A percentile compares a stretch with the other conserved stretches of the same genome.
phyloP scores from a whole-genome alignment of 64 coral and sea anemone species.

The Acropora yongei region DNA sequence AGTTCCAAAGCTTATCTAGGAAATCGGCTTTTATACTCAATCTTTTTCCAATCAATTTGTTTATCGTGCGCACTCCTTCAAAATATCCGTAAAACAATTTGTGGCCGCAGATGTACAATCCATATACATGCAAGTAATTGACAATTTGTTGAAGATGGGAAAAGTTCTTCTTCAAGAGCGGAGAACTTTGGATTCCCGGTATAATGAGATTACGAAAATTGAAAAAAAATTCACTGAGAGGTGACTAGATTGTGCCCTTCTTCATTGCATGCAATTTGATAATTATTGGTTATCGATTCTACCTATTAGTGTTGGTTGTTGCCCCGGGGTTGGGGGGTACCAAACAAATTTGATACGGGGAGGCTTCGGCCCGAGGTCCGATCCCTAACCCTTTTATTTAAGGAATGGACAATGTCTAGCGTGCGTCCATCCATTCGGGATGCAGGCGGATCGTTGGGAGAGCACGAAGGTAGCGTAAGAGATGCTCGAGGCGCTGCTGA shows the following conservation, averaged over 20 bases:
- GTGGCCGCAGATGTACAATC: background rate
- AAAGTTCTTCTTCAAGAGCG: background rate
- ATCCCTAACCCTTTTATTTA: too few species aligned
- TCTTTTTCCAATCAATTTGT: slow-evolving; percentile 2
- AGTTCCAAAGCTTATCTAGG: background rate
- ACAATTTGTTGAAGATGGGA: background rate
- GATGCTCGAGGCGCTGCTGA: too few species aligned
- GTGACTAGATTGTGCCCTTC: background rate
- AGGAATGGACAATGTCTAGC: too few species aligned
- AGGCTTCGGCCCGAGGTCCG: too few species aligned
- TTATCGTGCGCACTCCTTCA: background rate
- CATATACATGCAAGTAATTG: slow-evolving; percentile 8
- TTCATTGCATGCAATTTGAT: background rate
- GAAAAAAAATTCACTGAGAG: background rate
- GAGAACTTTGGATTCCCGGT: background rate
- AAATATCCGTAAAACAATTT: background rate
- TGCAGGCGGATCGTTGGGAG: too few species aligned
- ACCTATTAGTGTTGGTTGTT: background rate
- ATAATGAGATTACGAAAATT: background rate
- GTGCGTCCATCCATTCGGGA: too few species aligned
- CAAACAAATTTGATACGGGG: too few species aligned
- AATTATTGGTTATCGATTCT: background rate
- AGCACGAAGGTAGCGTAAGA: too few species aligned
- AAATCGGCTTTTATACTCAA: background rate
- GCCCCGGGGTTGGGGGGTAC: too few species aligned